Conservation (phyloP, 2,888 invertebrate genomes). For the Monopis laevigella region DNA sequence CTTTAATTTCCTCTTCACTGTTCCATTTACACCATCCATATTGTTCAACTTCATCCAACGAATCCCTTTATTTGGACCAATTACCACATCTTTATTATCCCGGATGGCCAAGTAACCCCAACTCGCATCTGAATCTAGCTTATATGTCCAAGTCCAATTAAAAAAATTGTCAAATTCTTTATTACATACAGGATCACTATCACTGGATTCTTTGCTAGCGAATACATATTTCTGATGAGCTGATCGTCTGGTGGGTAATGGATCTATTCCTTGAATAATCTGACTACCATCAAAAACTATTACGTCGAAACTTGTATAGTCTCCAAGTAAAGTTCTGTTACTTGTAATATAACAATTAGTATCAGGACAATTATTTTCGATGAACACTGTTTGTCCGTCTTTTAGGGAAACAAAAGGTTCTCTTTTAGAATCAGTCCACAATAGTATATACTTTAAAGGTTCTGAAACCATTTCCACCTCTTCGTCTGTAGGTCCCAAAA, state of each 20-base stretch:
- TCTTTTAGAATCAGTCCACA: constrained; percentile 31
- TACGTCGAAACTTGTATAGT: constrained; percentile 31
- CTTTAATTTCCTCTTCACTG: constrained; percentile 14
- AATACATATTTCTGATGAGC: constrained; percentile 29
- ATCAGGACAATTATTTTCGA: constrained; percentile 29
- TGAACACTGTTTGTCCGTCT: constrained; percentile 28
- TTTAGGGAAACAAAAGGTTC: constrained; percentile 35
- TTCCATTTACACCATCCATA: constrained; percentile 25
- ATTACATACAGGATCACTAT: constrained; percentile 29
- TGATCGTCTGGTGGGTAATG: constrained; percentile 22
- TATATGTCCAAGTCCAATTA: constrained; percentile 41
- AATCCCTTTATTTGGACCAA: constrained; percentile 31
- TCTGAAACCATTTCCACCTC: too few species aligned
- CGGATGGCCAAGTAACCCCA: constrained; percentile 31
- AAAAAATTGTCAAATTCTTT: constrained; percentile 29
- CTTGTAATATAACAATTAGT: constrained; percentile 37
- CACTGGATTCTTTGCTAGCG: constrained; percentile 30
- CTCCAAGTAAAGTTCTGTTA: constrained; percentile 24
- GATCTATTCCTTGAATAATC: constrained; percentile 17
- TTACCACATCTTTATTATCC: constrained; percentile 23
- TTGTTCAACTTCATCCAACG: constrained; percentile 28
- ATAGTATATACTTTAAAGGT: constrained; percentile 31
- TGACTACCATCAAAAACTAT: constrained; percentile 35
- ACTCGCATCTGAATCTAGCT: constrained; percentile 30
- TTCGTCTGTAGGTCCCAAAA: too few species aligned